Percentiles rank a stretch among this genome's conserved stretches.
These are phyloP conservation scores for Eumacrocentrus americanus DNA, from an alignment of 2,888 invertebrate species.

Conservation along the genomic window DNA sequence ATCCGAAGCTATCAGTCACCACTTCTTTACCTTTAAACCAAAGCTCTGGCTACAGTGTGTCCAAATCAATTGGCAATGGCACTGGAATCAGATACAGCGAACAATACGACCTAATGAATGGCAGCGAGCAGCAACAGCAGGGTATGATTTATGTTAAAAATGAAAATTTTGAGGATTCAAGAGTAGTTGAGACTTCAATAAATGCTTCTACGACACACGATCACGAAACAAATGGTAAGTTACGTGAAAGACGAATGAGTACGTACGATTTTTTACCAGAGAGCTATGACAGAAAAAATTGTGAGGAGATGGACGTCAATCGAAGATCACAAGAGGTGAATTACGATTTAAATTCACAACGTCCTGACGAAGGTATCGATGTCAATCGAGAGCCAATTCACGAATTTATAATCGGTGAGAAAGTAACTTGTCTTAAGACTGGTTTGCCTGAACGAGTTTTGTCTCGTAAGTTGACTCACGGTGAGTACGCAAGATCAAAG, in stretches of 20 bases:
- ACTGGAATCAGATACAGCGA: constrained; percentile 52
- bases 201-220: constrained; percentile 39
- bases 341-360: constrained; percentile 26
- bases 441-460: constrained; percentile 59
- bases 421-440: constrained; percentile 60
- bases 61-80: constrained; percentile 53
- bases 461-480: constrained; percentile 60
- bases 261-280: constrained; percentile 50
- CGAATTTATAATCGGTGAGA: constrained; percentile 63
- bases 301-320: constrained; percentile 32
- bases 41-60: constrained; percentile 51
- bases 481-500: constrained; percentile 60
- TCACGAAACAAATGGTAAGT: constrained; percentile 33
- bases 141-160: constrained; percentile 36
- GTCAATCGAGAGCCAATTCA: constrained; percentile 47
- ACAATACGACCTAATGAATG: constrained; percentile 12
- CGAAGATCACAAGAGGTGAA: constrained; percentile 32
- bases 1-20: constrained; percentile 57
- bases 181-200: constrained; percentile 28
- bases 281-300: constrained; percentile 48
- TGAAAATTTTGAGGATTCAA: constrained; percentile 49
- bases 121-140: constrained; percentile 6
- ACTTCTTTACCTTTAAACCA: constrained; percentile 57
- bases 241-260: constrained; percentile 42
- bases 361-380: constrained; percentile 37